Base-by-base conservation (phyloP, 1,140 invertebrate genomes). In the Drosophila pallidifrons region DNA sequence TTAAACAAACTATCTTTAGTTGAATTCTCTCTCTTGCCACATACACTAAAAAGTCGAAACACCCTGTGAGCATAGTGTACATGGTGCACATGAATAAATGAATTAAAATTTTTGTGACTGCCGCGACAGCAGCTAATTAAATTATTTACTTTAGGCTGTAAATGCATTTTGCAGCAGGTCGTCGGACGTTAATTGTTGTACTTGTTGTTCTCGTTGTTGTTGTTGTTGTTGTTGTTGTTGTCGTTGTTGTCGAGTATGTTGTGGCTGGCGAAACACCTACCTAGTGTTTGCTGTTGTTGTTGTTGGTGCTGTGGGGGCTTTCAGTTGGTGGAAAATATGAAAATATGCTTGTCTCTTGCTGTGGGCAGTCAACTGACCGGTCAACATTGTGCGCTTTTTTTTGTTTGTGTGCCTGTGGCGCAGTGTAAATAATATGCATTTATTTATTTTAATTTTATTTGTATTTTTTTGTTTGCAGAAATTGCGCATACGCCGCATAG, bases 131-230 rank as follows among this genome's bases (percentile, higher is more conserved):
- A 57, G 65, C 82, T 87, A 87, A 87, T 87, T 87, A 80, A 87
- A 87, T 87, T 83, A 87, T 88, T 88, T 77, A 83, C 85, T 83
- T 80, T 67, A 65, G 60, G 66, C 55, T 55, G 11, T 35, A 28
- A 75, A 69, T 52, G 25, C 30, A 74, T 68, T 68, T 46, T 60
- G 4, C 52, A 71, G 75, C 75, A 75, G 76, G 54, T 75, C 35
- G 32, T 60, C 52, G 32, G 30, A 5, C 54, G 10, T 16, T 16
- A 51, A 16, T 46, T 47, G 16, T 38, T 38, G 16, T 25, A 25
- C 3, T 25, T 25, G 20, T 25, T 25, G 20, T 25, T 25, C 20
- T 51, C 47, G 30, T 16, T 54, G 28, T 63, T 55, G 41, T 32
- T 59, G n/a, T 61, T 55, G 41, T 32, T 59, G n/a, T 61, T 20